phyloP scores from a whole-genome alignment of 2,113 vertebrate species.

The Oncorhynchus tshawytscha region DNA sequence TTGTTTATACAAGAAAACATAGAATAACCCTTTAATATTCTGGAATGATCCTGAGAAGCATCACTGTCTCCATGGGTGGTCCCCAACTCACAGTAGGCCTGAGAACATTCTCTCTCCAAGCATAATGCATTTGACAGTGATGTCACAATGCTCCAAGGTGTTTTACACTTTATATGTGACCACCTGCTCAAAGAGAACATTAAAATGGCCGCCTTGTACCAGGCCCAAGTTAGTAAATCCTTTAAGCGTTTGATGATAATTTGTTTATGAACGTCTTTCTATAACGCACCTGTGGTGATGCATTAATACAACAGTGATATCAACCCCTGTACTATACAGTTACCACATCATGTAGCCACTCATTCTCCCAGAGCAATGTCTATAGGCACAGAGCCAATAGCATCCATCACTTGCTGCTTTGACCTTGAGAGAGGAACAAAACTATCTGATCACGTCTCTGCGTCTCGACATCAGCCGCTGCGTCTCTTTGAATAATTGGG shows the following conservation, averaged over 20 bases:
- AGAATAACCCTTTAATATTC: slow-evolving; percentile 45
- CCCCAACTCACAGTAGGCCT: background rate
- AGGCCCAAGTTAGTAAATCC: background rate
- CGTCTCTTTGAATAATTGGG: too few species aligned
- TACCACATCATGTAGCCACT: background rate
- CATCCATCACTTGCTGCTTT: background rate
- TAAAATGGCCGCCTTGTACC: background rate
- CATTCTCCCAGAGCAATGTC: background rate
- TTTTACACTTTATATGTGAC: background rate
- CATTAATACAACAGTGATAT: background rate
- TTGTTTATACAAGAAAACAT: slow-evolving; percentile 37
- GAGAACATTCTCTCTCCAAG: background rate
- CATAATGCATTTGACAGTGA: background rate
- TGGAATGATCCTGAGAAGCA: slow-evolving; percentile 19
- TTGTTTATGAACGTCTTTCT: background rate
- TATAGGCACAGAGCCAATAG: background rate
- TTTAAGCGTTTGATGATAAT: background rate
- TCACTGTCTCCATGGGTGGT: slow-evolving; percentile 17
- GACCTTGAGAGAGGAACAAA: background rate
- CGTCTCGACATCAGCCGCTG: background rate
- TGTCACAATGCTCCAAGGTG: background rate
- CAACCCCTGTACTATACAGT: background rate
- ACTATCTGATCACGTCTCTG: background rate
- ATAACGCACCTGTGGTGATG: background rate
- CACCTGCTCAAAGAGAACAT: background rate